Conservation (phyloP, 1,140 invertebrate species). For the Coptotermes formosanus region DNA sequence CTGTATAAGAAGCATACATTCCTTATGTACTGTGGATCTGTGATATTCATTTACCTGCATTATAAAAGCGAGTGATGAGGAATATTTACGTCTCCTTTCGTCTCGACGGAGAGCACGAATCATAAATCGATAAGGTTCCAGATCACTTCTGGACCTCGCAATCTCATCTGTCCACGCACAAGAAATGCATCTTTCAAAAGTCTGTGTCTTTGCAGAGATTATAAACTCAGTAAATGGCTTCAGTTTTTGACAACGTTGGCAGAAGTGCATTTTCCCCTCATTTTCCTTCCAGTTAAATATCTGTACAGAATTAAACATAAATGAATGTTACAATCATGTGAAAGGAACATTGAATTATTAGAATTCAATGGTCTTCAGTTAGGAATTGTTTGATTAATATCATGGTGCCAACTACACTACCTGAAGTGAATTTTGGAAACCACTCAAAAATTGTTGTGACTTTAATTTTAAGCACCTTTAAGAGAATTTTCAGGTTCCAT, state of each 20-base stretch:
- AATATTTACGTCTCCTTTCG: slow-evolving; percentile 53
- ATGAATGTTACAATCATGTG: too few relatives aligned
- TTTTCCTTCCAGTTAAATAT: slow-evolving; percentile 43
- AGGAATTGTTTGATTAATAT: too few relatives aligned
- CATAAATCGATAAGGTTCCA: slow-evolving; percentile 60
- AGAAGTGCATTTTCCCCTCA: slow-evolving; percentile 52
- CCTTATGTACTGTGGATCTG: too few relatives aligned
- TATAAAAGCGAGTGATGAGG: slow-evolving; percentile 55
- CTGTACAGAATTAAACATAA: neutral
- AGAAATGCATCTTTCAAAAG: slow-evolving; percentile 51
- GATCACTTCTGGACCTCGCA: slow-evolving; percentile 53
- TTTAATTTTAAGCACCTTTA: too few relatives aligned
- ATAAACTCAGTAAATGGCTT: slow-evolving; percentile 54
- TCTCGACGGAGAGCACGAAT: slow-evolving; percentile 58
- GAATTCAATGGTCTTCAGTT: too few relatives aligned
- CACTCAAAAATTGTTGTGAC: too few relatives aligned
- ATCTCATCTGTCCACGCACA: slow-evolving; percentile 54
- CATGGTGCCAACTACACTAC: too few relatives aligned
- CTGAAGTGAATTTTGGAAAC: too few relatives aligned
- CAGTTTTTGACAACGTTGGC: slow-evolving; percentile 53
- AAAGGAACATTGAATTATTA: too few relatives aligned
- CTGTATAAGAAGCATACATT: too few relatives aligned
- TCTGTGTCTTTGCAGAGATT: slow-evolving; percentile 45
- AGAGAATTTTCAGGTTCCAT: too few relatives aligned
- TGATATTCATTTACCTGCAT: neutral